Percentiles rank a stretch among this genome's conserved stretches.
Conservation (phyloP, 2,113 vertebrate species). For the Rhinoderma darwinii region DNA sequence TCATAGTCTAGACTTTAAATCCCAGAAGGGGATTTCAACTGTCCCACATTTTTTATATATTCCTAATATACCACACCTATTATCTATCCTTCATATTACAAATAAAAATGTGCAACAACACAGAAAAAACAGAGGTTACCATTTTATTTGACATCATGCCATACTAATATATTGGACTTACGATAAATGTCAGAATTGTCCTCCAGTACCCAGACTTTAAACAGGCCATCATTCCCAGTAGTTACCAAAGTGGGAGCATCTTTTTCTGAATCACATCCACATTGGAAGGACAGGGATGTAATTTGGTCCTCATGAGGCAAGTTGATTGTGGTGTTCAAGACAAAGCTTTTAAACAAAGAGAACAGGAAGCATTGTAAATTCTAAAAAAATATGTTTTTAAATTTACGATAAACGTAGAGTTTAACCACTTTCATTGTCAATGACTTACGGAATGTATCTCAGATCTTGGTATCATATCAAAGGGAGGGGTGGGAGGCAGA, state of each 20-base stretch:
- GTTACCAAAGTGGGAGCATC: conserved; percentile 82
- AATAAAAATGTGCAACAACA: too few relatives aligned
- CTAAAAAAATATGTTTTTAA: background rate
- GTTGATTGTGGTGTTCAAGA: conserved; percentile 87
- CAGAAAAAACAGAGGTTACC: background rate
- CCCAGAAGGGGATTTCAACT: too few relatives aligned
- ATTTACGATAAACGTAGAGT: background rate
- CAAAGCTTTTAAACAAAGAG: conserved; percentile 76
- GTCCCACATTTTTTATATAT: too few relatives aligned
- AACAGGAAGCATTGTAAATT: background rate
- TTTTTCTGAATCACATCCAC: conserved; percentile 63
- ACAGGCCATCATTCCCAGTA: conserved; percentile 82
- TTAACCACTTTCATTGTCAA: too few relatives aligned
- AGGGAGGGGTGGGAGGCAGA: too few relatives aligned
- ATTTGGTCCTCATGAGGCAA: conserved; percentile 84
- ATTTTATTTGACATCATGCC: background rate
- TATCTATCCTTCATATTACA: too few relatives aligned
- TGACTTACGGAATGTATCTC: too few relatives aligned
- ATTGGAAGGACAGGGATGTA: conserved; percentile 85
- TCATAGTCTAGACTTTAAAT: too few relatives aligned
- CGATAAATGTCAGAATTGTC: conserved; percentile 76
- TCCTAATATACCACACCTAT: too few relatives aligned
- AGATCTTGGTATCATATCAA: too few relatives aligned
- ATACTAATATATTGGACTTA: conserved; percentile 59
- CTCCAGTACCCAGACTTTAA: conserved; percentile 90